Evolutionary conservation across 2,888 invertebrate species (phyloP), one percentile per base, ranked within the genome.

Genomic region (Dicyrtomina minuta): DNA sequence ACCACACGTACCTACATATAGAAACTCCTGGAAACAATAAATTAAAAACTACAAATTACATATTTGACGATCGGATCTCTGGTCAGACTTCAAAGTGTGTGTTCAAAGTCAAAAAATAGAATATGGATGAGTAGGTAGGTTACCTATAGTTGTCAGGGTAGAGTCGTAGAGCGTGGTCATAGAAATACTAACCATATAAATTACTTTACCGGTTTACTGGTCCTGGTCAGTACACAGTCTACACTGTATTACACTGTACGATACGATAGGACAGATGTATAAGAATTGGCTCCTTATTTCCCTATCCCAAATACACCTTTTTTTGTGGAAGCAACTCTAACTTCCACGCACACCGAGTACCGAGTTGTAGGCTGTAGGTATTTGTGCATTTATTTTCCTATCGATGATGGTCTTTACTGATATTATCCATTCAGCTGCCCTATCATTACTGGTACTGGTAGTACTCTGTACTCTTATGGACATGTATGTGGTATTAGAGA

Each of bases 21-120:
- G 8, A n/a, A n/a, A n/a, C n/a, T n/a, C n/a, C 8, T 55, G 22
- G 26, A 55, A 33, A 33, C 33, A 33, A 33, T 33, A 33, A 55
- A 27, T 55, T 27, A 55, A 55, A 55, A 22, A 26, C 55, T 26
- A 26, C 55, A 55, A 24, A 55, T 51, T 55, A 24, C 26, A 51
- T 22, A 12, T 51, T 24, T 51, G 51, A 20, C 24, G 15, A 55
- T 10, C 55, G 26, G 55, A 55, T 26, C 55, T 26, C 5, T 12
- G 27, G 15, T 55, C 26, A 26, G 24, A 26, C 26, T 33, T 33
- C 33, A 33, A 33, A 33, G 33, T 33, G 8, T 8, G 4, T 33
- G 33, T 55, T 55, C 24, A 26, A 22, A 55, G 55, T 26, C 55
- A 15, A 26, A 15, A 55, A 20, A 22, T 22, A 24, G 20, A 55